Conservation (phyloP, 2,888 invertebrate species). For the Parelbella ahira region DNA sequence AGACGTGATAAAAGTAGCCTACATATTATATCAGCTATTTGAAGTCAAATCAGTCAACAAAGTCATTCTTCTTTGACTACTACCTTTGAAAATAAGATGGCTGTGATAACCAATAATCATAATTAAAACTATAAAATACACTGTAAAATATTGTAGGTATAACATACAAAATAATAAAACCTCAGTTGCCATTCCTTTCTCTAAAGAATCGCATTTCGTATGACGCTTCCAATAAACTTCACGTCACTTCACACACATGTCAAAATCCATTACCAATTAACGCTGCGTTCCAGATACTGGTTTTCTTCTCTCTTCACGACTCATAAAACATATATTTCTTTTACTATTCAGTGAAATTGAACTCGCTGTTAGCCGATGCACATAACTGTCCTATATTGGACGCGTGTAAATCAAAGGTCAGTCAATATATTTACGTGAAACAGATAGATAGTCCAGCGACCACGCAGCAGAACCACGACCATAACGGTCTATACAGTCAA, state of each 20-base stretch:
- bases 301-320: too few relatives aligned
- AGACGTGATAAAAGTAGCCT: conserved; percentile 27
- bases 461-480: conserved; percentile 27
- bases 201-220: conserved; percentile 11
- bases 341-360: neutral
- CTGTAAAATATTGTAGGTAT: too few relatives aligned
- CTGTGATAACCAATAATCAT: too few relatives aligned
- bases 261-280: conserved; percentile 18
- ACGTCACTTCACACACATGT: conserved; percentile 1
- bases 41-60: too few relatives aligned
- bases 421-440: conserved; percentile 6
- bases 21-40: too few relatives aligned
- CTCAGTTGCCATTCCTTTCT: too few relatives aligned
- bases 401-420: conserved; percentile 11
- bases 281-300: conserved; percentile 7
- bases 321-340: too few relatives aligned
- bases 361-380: neutral
- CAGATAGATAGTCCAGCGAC: conserved; percentile 12
- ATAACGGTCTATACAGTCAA: conserved; percentile 45
- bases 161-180: too few relatives aligned
- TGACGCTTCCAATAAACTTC: conserved; percentile 5
- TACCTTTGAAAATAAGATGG: too few relatives aligned
- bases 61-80: too few relatives aligned
- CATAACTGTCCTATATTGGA: conserved; percentile 8
- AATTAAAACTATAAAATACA: too few relatives aligned